A percentile compares a stretch with the other conserved stretches of the same genome.
phyloP scores from a whole-genome alignment of 2,113 vertebrate species.

The Seriola aureovittata region DNA sequence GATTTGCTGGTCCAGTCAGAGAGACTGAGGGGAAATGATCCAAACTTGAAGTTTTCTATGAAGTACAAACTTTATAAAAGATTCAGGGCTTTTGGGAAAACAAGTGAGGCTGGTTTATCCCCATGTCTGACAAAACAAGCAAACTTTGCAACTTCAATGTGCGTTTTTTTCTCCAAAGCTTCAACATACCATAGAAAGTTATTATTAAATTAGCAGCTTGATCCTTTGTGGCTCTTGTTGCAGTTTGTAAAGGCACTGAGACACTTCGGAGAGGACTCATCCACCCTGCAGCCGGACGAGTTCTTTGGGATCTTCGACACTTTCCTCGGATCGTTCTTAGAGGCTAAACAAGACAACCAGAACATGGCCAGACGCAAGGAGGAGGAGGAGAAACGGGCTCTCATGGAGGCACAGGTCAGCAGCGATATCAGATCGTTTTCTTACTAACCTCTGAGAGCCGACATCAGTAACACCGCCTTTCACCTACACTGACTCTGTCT shows the following conservation, averaged over 20 bases:
- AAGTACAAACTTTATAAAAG: too few relatives aligned
- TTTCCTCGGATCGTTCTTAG: slow-evolving; percentile 60
- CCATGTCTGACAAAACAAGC: not conserved
- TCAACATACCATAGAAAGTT: not conserved
- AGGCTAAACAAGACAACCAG: slow-evolving; percentile 65
- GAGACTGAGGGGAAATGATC: too few relatives aligned
- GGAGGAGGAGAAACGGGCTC: slow-evolving; percentile 63
- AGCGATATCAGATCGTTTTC: not conserved
- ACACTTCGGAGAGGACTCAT: slow-evolving; percentile 64
- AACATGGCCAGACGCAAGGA: slow-evolving; percentile 58
- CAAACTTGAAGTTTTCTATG: too few relatives aligned
- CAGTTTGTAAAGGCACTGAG: slow-evolving; percentile 61
- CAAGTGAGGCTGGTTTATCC: not conserved
- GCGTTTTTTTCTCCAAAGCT: too few relatives aligned
- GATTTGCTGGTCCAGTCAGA: too few relatives aligned
- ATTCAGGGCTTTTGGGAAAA: too few relatives aligned
- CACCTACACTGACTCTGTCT: not conserved
- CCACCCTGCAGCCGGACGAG: slow-evolving; percentile 55
- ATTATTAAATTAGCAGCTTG: not conserved
- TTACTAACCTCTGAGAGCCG: not conserved
- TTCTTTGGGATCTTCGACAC: slow-evolving; percentile 71
- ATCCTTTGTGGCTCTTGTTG: not conserved
- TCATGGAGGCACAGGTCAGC: slow-evolving; percentile 64
- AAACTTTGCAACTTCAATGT: not conserved
- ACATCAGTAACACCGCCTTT: too few relatives aligned